Base-by-base conservation (phyloP, 2,888 invertebrate genomes). In the Xiphydria camelus region DNA sequence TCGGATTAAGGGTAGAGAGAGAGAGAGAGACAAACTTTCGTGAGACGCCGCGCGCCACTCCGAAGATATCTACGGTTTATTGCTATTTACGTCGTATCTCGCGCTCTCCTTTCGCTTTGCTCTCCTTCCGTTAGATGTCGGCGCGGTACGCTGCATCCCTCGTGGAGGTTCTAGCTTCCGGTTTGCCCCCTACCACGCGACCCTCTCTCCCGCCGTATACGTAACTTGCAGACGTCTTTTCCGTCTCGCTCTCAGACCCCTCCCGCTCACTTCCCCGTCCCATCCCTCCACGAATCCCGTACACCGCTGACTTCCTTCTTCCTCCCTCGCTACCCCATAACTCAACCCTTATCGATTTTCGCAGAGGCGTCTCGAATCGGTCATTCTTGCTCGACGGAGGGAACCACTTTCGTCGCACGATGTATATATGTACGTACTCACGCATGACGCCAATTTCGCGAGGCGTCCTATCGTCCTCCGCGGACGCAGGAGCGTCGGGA, bases 81-180 rank as follows among this genome's bases (percentile, higher is more conserved):
- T 14, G 5, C 15, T 29, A 29, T 29, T 29, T 29, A 12, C 29
- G 12, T 5, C 12, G 9, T 5, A 29, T 29, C 29, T 29, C 14
- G 29, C 29, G 15, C 15, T 29, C 15, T 29, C 12, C 40, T 7
- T 41, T 10, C 18, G 38, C 32, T 55, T 63, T 40, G 41, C 32
- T 39, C 34, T 47, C 57, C 57, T 55, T 47, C 51, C 60, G 58
- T 12, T 49, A 64, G 64, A 64, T 64, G 64, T 59, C 64, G 19
- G 47, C 14, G 21, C 23, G 22, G 6, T n/a, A 34, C 48, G 21
- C 3, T 19, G 21, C 21, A 19, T n/a, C 29, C 29, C 29, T 29
- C 15, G 29, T 7, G 29, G 29, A 29, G 29, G 29, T 15, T 29
- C 14, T 12, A 15, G 29, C 29, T 29, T 29, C 29, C 29, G 29